Evolutionary conservation across 2,797 vertebrate species (phyloP).

Genomic region (Mus spretus): DNA sequence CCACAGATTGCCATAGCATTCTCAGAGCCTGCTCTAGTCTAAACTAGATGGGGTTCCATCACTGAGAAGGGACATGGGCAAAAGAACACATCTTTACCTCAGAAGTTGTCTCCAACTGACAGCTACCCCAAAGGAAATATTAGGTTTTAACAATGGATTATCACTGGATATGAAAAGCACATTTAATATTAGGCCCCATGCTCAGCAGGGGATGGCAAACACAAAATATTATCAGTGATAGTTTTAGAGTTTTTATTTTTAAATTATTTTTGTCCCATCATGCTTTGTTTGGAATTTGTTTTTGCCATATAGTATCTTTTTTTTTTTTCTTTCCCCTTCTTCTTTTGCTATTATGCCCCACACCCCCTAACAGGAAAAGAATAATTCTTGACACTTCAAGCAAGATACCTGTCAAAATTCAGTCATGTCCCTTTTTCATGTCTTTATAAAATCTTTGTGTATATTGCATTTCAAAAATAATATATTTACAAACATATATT

Average conservation of each 20-base stretch:
- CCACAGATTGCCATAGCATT: not conserved
- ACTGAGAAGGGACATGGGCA: too few species aligned
- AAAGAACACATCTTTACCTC: not conserved
- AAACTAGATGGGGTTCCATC: not conserved
- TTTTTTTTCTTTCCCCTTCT: not conserved
- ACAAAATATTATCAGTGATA: not conserved
- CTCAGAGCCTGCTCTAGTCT: not conserved
- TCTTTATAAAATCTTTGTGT: not conserved
- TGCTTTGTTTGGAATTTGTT: not conserved
- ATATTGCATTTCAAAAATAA: not conserved
- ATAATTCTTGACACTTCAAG: not conserved
- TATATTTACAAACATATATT: not conserved
- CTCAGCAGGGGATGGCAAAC: not conserved
- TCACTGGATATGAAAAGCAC: too few species aligned
- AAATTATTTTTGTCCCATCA: not conserved
- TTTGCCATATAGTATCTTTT: not conserved
- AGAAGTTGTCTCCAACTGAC: not conserved
- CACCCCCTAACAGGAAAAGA: not conserved
- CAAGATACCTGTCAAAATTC: not conserved
- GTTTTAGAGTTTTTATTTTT: too few species aligned
- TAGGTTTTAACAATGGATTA: accelerated
- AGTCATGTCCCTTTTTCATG: too few species aligned
- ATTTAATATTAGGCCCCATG: not conserved
- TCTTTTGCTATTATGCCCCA: not conserved
- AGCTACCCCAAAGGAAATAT: not conserved